Percentiles rank a stretch among this genome's conserved stretches.
phyloP scores from a whole-genome alignment of 2,888 invertebrate species.

The Cephus pulcher region DNA sequence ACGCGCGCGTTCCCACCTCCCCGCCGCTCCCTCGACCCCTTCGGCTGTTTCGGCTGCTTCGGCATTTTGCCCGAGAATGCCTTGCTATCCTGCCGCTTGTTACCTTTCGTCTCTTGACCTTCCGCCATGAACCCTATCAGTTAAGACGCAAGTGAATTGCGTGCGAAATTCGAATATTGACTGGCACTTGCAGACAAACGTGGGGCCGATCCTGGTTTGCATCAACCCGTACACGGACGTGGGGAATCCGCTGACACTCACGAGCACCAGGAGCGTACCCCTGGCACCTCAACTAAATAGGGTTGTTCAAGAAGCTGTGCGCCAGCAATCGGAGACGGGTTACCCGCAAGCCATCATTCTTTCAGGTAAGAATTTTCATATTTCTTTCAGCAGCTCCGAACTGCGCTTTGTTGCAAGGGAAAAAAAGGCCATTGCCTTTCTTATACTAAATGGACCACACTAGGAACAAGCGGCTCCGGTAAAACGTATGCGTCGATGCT shows the following conservation, averaged over 20 bases:
- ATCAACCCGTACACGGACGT: slow-evolving; percentile 91
- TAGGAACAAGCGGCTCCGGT: slow-evolving; percentile 91
- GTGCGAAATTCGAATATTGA: too few relatives aligned
- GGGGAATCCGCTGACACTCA: slow-evolving; percentile 87
- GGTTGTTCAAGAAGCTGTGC: slow-evolving; percentile 91
- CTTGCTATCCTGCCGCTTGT: too few relatives aligned
- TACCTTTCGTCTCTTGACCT: too few relatives aligned
- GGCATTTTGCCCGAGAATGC: too few relatives aligned
- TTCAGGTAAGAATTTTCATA: slow-evolving; percentile 72
- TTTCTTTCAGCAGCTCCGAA: background rate
- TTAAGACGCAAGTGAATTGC: too few relatives aligned
- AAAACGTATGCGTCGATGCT: slow-evolving; percentile 95
- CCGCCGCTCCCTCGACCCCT: background rate
- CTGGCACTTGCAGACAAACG: slow-evolving; percentile 80
- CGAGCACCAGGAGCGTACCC: slow-evolving; percentile 80
- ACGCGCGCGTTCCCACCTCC: background rate
- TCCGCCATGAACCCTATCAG: too few relatives aligned
- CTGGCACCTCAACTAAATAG: slow-evolving; percentile 85
- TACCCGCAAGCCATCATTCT: slow-evolving; percentile 95
- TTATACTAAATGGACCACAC: too few relatives aligned
- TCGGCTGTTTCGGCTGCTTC: too few relatives aligned
- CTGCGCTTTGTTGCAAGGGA: background rate
- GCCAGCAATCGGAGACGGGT: slow-evolving; percentile 94
- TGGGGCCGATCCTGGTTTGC: slow-evolving; percentile 91
- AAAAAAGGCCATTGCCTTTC: background rate